Evolutionary conservation across 2,888 invertebrate genomes (phyloP).

Genomic region (Mactromeris polynyma): DNA sequence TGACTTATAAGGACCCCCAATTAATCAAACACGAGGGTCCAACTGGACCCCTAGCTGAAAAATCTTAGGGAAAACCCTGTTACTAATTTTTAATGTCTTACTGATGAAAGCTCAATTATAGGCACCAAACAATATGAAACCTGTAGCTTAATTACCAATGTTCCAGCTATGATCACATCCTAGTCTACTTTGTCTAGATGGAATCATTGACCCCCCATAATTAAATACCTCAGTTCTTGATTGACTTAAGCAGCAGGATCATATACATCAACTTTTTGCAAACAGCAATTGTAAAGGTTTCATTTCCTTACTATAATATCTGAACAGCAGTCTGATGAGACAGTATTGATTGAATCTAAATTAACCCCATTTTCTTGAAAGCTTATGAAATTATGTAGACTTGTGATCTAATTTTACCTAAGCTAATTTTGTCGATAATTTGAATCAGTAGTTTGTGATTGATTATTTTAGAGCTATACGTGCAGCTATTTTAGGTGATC

Average conservation of each 20-base stretch:
- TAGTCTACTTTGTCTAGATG: background rate
- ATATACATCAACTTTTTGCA: background rate
- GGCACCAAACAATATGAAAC: background rate
- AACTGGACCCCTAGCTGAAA: too few species aligned
- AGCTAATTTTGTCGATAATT: background rate
- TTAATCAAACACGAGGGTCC: too few species aligned
- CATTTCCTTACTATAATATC: background rate
- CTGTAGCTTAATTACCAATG: background rate
- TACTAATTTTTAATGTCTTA: background rate
- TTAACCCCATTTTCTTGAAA: background rate
- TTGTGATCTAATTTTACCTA: background rate
- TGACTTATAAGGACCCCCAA: too few species aligned
- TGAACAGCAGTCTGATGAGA: background rate
- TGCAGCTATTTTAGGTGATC: too few species aligned
- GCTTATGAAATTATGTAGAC: background rate
- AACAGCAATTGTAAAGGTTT: background rate
- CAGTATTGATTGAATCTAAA: background rate
- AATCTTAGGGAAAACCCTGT: too few species aligned
- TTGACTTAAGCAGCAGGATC: background rate
- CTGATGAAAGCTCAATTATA: background rate
- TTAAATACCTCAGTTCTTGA: background rate
- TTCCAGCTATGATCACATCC: background rate
- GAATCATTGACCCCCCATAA: background rate
- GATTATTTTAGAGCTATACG: background rate
- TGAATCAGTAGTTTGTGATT: background rate